phyloP scores from a whole-genome alignment of 2,888 invertebrate species.

The Thelaira solivaga region DNA sequence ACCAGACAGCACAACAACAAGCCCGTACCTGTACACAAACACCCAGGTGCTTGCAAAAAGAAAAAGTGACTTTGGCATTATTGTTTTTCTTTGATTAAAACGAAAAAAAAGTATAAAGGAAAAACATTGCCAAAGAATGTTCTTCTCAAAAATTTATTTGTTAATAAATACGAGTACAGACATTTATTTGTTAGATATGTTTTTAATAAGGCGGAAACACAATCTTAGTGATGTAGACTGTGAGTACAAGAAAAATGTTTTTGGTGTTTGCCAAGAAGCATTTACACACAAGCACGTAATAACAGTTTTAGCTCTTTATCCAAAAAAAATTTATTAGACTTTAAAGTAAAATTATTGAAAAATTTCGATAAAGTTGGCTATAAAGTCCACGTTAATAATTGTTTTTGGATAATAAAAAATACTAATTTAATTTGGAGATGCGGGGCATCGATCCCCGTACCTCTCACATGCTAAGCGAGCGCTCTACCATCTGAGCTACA shows the following conservation, averaged over 20 bases:
- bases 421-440: constrained; percentile 71
- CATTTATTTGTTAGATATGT: constrained; percentile 40
- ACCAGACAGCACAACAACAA: background rate
- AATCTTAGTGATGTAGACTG: background rate
- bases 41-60: background rate
- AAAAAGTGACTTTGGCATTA: constrained; percentile 10
- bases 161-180: too few relatives aligned
- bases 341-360: too few relatives aligned
- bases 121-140: background rate
- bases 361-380: too few relatives aligned
- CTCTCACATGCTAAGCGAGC: constrained; percentile 78
- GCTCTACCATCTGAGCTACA: constrained; percentile 78
- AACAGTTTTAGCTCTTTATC: too few relatives aligned
- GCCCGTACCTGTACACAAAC: background rate
- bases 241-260: background rate
- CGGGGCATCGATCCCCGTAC: constrained; percentile 78
- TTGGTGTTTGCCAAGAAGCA: too few relatives aligned
- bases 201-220: constrained; percentile 42
- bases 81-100: constrained; percentile 4
- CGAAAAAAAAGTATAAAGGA: background rate
- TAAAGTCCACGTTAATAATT: too few relatives aligned
- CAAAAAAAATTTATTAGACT: too few relatives aligned
- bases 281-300: too few relatives aligned
- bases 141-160: constrained; percentile 44
- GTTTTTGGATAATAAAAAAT: constrained; percentile 5